These are phyloP conservation scores for Vollenhovia emeryi DNA, from an alignment of 1,140 invertebrate genomes.

Conservation along the genomic window DNA sequence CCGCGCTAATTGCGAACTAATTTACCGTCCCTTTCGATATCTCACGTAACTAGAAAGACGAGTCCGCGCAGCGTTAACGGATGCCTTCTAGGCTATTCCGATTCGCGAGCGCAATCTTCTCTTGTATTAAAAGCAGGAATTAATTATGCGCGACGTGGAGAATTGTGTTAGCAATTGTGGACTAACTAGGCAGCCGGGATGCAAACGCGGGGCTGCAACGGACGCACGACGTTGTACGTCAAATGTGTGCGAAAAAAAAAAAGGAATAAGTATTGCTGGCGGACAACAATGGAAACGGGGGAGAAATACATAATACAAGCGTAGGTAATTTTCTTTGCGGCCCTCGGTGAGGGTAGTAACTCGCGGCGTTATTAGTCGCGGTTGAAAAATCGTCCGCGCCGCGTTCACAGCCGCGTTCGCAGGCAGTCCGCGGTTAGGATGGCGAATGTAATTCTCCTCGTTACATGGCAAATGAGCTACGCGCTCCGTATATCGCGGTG, in stretches of 20 bases:
- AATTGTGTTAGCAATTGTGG: conserved; percentile 19
- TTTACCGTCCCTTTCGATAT: conserved; percentile 5
- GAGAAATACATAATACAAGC: conserved; percentile 5
- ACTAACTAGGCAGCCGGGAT: not conserved
- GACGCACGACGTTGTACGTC: not conserved
- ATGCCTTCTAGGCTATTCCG: conserved; percentile 10
- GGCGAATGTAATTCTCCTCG: conserved; percentile 36
- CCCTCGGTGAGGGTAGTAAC: not conserved
- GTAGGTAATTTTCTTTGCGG: conserved; percentile 36
- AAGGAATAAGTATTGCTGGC: not conserved
- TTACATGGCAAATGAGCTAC: conserved; percentile 29
- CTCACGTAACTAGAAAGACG: not conserved
- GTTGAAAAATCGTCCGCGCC: conserved; percentile 21
- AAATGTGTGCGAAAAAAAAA: not conserved
- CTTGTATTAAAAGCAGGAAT: conserved; percentile 13
- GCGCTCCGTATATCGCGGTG: conserved; percentile 4
- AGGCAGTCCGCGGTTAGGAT: conserved; percentile 8
- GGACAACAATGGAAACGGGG: conserved; percentile 1
- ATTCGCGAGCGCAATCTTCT: conserved; percentile 9
- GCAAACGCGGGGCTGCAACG: not conserved
- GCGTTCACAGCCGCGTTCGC: not conserved
- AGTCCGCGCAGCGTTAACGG: not conserved
- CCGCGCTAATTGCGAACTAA: conserved; percentile 23
- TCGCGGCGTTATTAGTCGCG: conserved; percentile 15
- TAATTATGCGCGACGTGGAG: conserved; percentile 17